Conservation (phyloP, 2,113 vertebrate genomes). For the Microtus oregoni region DNA sequence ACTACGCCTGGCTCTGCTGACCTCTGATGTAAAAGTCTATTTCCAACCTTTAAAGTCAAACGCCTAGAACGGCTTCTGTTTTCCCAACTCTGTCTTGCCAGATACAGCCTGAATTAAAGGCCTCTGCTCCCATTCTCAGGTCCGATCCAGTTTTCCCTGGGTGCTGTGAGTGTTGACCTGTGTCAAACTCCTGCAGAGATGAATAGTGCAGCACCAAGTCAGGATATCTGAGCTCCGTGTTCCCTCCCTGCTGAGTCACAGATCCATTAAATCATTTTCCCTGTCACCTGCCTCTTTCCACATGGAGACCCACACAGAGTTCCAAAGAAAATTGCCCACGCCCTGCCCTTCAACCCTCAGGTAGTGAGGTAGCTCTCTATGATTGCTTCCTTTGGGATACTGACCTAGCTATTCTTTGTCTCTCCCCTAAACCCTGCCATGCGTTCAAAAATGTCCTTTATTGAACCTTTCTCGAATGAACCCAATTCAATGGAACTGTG, state of each 20-base stretch:
- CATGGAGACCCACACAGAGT: not conserved
- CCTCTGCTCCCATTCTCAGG: not conserved
- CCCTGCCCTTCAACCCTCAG: not conserved
- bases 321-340: not conserved
- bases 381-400: not conserved
- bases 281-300: not conserved
- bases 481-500: not conserved
- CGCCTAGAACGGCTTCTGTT: not conserved
- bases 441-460: not conserved
- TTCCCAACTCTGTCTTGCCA: not conserved
- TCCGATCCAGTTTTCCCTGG: not conserved
- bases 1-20: not conserved
- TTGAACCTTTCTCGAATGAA: not conserved
- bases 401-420: not conserved
- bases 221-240: not conserved
- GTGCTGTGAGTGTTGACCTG: not conserved
- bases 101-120: not conserved
- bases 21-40: not conserved
- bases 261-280: not conserved
- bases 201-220: not conserved
- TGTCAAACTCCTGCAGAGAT: not conserved
- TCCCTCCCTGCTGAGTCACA: not conserved
- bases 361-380: not conserved
- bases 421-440: not conserved
- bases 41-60: not conserved